Base-by-base conservation (phyloP, 1,140 invertebrate species). In the Leptoteleia sp. region DNA sequence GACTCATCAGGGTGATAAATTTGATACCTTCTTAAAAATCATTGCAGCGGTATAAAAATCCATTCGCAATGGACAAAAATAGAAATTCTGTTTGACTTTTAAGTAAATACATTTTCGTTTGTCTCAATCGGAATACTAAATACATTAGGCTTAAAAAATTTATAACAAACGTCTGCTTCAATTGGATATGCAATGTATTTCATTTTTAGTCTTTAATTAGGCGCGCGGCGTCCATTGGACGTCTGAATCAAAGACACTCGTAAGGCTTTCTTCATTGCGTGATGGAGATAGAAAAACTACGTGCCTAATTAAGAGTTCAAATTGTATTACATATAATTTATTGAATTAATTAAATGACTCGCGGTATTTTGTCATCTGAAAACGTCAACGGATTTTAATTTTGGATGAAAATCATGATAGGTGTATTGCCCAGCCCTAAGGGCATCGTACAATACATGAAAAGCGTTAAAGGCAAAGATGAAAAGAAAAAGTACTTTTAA, bases 391-490 rank as follows among this genome's bases (percentile, higher is more conserved):
- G 8, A 45, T 19, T 55, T 54, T 16, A 55, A 48, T 37, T 37
- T 43, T 31, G 6, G 17, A 19, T 40, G 8, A 1, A 55, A 45
- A 52, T 48, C 40, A 31, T n/a, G 3, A 45, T 48, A 13, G 17
- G 27, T 38, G 9, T 55, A 42, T 37, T 64, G 67, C 55, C 57
- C 64, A 73, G 57, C 11, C 45, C 35, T 33, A 3, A 42, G n/a
- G 55, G 22, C 71, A n/a, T 55, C 0, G 48, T 50, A 45, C 12
- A 67, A 61, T 67, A 45, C 29, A 67, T 17, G 37, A 65, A 65
- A 71, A 65, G 65, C 59, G 22, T 40, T 40, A 13, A 78, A 67
- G 62, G 62, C 42, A 35, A 27, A 70, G 38, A 45, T 71, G 16
- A 48, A 47, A 55, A 62, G 25, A 31, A 43, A 54, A 31, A 33